Evolutionary conservation across 2,113 vertebrate species (phyloP).

Genomic region (Ondatra zibethicus): DNA sequence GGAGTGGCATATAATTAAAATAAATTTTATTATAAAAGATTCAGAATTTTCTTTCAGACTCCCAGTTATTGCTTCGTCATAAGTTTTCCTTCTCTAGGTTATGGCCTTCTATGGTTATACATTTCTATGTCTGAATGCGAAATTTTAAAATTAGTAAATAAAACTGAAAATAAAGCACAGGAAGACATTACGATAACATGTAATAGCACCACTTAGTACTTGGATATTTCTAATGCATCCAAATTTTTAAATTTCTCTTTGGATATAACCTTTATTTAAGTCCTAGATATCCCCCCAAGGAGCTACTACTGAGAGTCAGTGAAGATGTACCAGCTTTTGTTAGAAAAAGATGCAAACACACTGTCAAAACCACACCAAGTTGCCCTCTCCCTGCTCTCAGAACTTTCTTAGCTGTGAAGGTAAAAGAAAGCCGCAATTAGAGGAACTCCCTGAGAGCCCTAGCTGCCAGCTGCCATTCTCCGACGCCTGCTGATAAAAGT

Average conservation of each 20-base stretch:
- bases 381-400: slow-evolving; percentile 68
- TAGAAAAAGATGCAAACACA: slow-evolving; percentile 71
- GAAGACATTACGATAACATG: not conserved
- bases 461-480: slow-evolving; percentile 86
- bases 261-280: not conserved
- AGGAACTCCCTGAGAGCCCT: slow-evolving; percentile 85
- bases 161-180: slow-evolving; percentile 20
- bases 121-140: not conserved
- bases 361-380: slow-evolving; percentile 12
- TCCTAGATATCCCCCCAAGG: not conserved
- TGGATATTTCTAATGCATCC: not conserved
- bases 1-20: not conserved
- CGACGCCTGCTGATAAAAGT: slow-evolving; percentile 87
- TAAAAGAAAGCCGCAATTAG: slow-evolving; percentile 82
- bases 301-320: not conserved
- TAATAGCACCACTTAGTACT: not conserved
- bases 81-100: not conserved
- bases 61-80: not conserved
- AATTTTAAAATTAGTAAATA: not conserved
- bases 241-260: not conserved
- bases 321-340: not conserved
- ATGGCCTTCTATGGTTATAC: not conserved
- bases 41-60: not conserved
- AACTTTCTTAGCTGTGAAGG: slow-evolving; percentile 78
- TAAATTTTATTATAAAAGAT: not conserved